Conservation (phyloP, 2,113 vertebrate species). For the Periophthalmodon schlosseri region DNA sequence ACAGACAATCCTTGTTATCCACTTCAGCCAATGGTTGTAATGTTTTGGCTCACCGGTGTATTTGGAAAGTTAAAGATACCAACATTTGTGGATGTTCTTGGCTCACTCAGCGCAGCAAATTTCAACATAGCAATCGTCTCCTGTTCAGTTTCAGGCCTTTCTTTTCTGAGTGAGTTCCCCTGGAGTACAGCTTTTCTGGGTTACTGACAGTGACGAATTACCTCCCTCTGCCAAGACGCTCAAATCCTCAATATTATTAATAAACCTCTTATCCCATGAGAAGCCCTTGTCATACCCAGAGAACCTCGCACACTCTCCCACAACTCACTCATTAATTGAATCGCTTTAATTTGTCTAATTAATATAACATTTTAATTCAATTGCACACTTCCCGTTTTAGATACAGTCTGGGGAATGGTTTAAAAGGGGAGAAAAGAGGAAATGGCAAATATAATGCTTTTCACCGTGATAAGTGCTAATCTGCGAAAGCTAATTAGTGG, state of each 20-base stretch:
- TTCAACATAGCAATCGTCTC: neutral
- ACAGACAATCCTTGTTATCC: neutral
- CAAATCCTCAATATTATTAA: slow-evolving; percentile 62
- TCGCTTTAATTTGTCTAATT: slow-evolving; percentile 68
- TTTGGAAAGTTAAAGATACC: neutral
- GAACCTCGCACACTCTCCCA: slow-evolving; percentile 29
- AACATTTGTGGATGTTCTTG: neutral
- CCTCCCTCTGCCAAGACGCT: slow-evolving; percentile 42
- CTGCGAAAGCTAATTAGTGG: slow-evolving; percentile 55
- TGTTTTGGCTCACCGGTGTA: neutral
- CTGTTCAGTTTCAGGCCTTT: neutral
- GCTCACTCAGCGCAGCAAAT: neutral
- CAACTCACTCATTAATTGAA: slow-evolving; percentile 69
- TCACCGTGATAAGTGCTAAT: slow-evolving; percentile 60
- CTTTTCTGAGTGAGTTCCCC: slow-evolving; percentile 28
- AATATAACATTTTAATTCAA: slow-evolving; percentile 71
- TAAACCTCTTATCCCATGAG: slow-evolving; percentile 51
- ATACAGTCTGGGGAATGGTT: slow-evolving; percentile 27
- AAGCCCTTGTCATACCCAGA: neutral
- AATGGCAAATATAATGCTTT: slow-evolving; percentile 57
- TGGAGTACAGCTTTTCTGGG: slow-evolving; percentile 58
- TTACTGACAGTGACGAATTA: slow-evolving; percentile 56
- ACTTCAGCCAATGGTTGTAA: neutral
- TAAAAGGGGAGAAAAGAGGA: slow-evolving; percentile 17
- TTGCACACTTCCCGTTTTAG: slow-evolving; percentile 58